Base-by-base conservation (phyloP, 2,113 vertebrate genomes). In the Lampris incognitus region DNA sequence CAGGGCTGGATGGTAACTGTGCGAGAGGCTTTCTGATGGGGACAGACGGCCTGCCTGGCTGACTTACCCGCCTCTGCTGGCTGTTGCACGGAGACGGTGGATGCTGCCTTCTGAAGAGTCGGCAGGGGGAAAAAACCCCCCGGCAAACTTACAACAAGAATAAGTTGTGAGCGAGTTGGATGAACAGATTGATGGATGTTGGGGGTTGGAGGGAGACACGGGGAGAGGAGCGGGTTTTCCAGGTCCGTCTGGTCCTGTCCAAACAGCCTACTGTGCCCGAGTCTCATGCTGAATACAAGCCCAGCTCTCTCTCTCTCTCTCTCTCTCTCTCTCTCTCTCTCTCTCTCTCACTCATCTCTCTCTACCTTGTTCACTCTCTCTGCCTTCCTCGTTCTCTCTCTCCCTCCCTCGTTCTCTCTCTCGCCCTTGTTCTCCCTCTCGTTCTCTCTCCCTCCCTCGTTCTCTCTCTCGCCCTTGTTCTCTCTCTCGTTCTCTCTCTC, bases 201-300 rank as follows among this genome's bases (percentile, higher is more conserved):
- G 41, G 24, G 63, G 1, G 48, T 73, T 65, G 50, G 58, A 52
- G 46, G 44, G 46, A 46, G 68, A 68, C 59, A 56, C 69, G 68
- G 50, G 51, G 84, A 68, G 80, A 85, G 76, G 76, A 83, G 79
- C 78, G 69, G 76, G 24, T 82, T 89, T 78, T 88, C 76, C 74
- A 81, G 76, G 74, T 74, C 81, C 82, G 79, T 60, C 82, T 65
- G 57, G 64, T 72, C 84, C 84, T 50, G 72, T 81, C 81, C 87
- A 89, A 89, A 82, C 74, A 69, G 81, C 59, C 74, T 69, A 62
- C 51, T 24, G 24, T 24, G 24, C 24, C 24, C 24, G 24, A 24
- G 24, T 24, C 24, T 24, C 24, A 24, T 24, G 24, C 24, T 24
- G 24, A 24, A 24, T 24, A 24, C 24, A 24, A 24, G 24, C 24